Percentiles rank a stretch among this genome's conserved stretches.
Evolutionary conservation across 2,113 vertebrate species (phyloP).

Genomic region (Carassius auratus): DNA sequence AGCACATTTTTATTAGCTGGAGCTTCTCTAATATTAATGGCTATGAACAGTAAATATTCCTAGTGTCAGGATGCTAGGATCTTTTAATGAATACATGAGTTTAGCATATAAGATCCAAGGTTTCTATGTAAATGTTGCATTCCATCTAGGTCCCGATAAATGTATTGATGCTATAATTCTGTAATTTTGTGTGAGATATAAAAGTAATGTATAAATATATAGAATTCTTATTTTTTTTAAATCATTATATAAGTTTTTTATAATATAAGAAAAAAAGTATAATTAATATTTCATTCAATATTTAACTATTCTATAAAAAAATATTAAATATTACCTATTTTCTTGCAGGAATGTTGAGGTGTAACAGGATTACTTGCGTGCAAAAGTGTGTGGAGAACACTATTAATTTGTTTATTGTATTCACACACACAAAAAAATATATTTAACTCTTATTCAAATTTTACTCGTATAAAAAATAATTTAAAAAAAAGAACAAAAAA

Average conservation of each 20-base stretch:
- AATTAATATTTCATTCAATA: no score
- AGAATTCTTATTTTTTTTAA: no score
- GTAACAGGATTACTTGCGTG: background rate
- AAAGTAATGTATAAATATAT: no score
- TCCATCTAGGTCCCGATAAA: background rate
- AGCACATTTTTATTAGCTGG: background rate
- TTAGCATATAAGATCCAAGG: background rate
- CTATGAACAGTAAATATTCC: background rate
- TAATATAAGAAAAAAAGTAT: no score
- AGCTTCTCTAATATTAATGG: background rate
- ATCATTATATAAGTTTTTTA: no score
- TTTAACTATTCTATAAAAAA: no score
- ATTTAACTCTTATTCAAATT: no score
- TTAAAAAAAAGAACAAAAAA: background rate
- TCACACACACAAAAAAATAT: background rate
- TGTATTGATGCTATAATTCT: background rate
- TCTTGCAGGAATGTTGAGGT: background rate
- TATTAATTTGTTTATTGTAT: background rate
- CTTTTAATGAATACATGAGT: background rate
- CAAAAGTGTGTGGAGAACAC: background rate
- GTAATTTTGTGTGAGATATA: no score
- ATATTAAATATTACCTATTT: no score
- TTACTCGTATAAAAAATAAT: no score
- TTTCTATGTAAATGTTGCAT: background rate
- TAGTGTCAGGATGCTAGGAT: background rate